phyloP scores from a whole-genome alignment of 2,797 vertebrate species.

The Rhinella marina region DNA sequence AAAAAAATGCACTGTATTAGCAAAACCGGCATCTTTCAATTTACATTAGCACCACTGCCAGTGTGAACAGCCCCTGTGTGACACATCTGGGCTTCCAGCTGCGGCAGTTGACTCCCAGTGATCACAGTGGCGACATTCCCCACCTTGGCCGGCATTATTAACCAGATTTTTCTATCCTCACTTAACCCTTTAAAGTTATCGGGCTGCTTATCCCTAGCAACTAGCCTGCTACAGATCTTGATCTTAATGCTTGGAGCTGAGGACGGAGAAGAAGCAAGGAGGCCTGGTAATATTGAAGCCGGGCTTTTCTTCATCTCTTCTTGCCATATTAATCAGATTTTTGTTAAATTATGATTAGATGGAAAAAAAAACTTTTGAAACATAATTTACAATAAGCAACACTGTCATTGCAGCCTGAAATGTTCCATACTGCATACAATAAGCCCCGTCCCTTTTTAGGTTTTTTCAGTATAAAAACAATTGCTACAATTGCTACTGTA shows the following conservation, averaged over 20 bases:
- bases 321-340: neutral
- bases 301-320: neutral
- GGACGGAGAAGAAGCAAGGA: neutral
- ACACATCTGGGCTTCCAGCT: neutral
- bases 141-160: neutral
- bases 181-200: neutral
- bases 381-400: neutral
- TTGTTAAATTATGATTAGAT: no score
- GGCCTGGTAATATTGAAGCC: no score
- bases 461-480: neutral
- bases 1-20: neutral
- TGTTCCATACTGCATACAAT: neutral
- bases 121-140: no score
- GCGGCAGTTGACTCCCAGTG: no score
- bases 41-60: neutral
- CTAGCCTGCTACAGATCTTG: no score
- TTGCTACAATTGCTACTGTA: neutral
- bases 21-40: neutral
- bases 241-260: no score
- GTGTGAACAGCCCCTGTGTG: neutral
- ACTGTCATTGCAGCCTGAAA: neutral
- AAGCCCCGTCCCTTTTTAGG: neutral
- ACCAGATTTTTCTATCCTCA: neutral
- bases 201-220: no score
- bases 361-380: neutral